phyloP scores from a whole-genome alignment of 1,140 invertebrate genomes.

The Battus philenor region DNA sequence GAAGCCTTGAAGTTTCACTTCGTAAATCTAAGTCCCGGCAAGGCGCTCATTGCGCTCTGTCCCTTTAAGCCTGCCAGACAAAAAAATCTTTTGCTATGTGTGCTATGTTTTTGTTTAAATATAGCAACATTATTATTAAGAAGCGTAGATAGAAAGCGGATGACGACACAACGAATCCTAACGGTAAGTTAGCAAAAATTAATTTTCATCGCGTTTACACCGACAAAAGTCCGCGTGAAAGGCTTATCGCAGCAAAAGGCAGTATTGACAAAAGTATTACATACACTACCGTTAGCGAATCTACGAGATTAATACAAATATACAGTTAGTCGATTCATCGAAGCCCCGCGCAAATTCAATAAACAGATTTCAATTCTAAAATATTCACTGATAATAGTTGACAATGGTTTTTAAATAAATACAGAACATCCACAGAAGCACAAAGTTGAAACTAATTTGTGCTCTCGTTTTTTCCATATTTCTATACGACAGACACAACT shows the following conservation, averaged over 20 bases:
- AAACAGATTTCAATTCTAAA: too few relatives aligned
- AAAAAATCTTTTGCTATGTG: too few relatives aligned
- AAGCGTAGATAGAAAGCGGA: neutral
- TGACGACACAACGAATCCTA: neutral
- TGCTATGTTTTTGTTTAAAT: too few relatives aligned
- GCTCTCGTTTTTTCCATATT: too few relatives aligned
- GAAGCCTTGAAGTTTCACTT: neutral
- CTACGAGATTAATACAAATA: constrained; percentile 15
- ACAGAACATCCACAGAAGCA: too few relatives aligned
- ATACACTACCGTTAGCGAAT: constrained; percentile 15
- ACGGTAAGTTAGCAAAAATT: neutral
- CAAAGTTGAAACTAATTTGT: too few relatives aligned
- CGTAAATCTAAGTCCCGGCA: neutral
- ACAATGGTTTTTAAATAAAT: too few relatives aligned
- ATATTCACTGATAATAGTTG: too few relatives aligned
- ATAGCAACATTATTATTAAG: neutral
- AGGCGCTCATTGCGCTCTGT: too few relatives aligned
- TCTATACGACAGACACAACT: too few relatives aligned
- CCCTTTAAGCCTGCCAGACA: too few relatives aligned
- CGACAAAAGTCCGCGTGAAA: constrained; percentile 6
- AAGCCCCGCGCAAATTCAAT: too few relatives aligned
- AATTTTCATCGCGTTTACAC: neutral
- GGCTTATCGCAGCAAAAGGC: constrained; percentile 1
- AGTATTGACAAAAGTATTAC: constrained; percentile 15
- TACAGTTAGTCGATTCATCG: constrained; percentile 10